phyloP scores from a whole-genome alignment of 2,113 vertebrate species.

The Solea senegalensis region DNA sequence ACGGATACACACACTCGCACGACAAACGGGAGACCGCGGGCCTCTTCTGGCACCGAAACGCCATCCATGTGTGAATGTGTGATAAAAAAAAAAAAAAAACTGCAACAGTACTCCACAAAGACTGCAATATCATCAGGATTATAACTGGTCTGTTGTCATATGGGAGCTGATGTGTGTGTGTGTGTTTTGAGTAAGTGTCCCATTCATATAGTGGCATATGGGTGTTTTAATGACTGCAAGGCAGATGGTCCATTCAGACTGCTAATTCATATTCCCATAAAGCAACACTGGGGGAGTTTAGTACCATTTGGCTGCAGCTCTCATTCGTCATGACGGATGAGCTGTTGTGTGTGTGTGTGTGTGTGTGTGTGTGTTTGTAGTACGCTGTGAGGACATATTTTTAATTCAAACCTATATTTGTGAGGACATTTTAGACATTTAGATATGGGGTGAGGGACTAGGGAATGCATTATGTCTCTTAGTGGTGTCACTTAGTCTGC shows the following conservation, averaged over 20 bases:
- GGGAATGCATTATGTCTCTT: too few species aligned
- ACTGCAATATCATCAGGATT: slow-evolving; percentile 44
- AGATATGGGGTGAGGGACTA: too few species aligned
- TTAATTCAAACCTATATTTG: too few species aligned
- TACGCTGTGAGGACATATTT: too few species aligned
- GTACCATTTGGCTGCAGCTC: slow-evolving; percentile 75
- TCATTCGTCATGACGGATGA: slow-evolving; percentile 67
- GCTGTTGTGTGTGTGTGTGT: slow-evolving; percentile 20
- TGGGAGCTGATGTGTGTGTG: slow-evolving; percentile 26
- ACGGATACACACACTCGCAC: slow-evolving; percentile 5
- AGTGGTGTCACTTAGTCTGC: too few species aligned
- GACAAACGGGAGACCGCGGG: slow-evolving; percentile 39
- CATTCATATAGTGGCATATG: slow-evolving; percentile 67
- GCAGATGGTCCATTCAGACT: slow-evolving; percentile 80
- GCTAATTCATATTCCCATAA: slow-evolving; percentile 80
- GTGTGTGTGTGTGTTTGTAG: background rate
- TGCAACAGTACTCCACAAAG: slow-evolving; percentile 36
- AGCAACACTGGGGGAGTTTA: slow-evolving; percentile 74
- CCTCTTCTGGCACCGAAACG: slow-evolving; percentile 12
- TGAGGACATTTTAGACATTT: too few species aligned
- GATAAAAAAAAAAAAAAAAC: slow-evolving; percentile 28
- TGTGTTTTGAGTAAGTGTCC: slow-evolving; percentile 51
- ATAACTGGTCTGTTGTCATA: slow-evolving; percentile 29
- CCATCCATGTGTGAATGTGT: slow-evolving; percentile 38
- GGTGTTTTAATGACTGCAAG: slow-evolving; percentile 69